Evolutionary conservation across 2,113 vertebrate genomes (phyloP).

Genomic region (Toxotes chatareus): DNA sequence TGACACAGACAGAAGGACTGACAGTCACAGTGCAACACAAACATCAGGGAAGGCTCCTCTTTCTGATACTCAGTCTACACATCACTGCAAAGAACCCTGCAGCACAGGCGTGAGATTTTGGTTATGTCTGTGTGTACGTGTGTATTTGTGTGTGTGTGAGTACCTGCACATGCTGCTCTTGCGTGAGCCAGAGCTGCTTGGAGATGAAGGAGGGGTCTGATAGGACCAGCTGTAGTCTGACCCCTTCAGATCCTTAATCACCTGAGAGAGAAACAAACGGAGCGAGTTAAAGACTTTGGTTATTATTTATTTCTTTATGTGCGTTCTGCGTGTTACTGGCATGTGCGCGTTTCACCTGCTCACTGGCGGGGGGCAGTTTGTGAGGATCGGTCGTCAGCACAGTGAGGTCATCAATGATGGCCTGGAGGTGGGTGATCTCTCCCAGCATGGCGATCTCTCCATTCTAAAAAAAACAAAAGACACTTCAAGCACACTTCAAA

Average conservation of each 20-base stretch:
- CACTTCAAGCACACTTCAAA: too few species aligned
- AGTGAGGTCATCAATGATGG: conserved; percentile 96
- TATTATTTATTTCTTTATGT: not conserved
- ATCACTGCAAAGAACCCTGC: not conserved
- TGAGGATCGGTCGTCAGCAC: conserved; percentile 94
- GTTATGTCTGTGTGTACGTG: conserved; percentile 2
- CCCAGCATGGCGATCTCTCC: conserved; percentile 98
- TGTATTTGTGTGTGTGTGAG: conserved; percentile 9
- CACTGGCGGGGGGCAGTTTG: conserved; percentile 95
- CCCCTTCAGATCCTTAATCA: conserved; percentile 97
- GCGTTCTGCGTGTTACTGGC: not conserved
- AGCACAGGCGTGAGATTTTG: not conserved
- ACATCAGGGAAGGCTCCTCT: conserved; percentile 71
- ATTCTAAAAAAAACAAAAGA: conserved; percentile 79
- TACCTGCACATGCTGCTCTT: conserved; percentile 99
- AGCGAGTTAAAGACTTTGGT: not conserved
- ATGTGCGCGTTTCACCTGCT: conserved; percentile 88
- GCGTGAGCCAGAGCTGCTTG: conserved; percentile 94
- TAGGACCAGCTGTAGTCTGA: conserved; percentile 99
- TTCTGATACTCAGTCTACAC: conserved; percentile 40
- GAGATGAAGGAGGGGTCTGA: conserved; percentile 96
- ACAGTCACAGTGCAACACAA: conserved; percentile 25
- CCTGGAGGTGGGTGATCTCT: conserved; percentile 98
- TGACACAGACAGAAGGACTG: conserved; percentile 41
- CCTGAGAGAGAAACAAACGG: conserved; percentile 79